Evolutionary conservation across 2,888 invertebrate genomes (phyloP), one percentile per base, ranked within the genome.

Genomic region (Gibbula magus): DNA sequence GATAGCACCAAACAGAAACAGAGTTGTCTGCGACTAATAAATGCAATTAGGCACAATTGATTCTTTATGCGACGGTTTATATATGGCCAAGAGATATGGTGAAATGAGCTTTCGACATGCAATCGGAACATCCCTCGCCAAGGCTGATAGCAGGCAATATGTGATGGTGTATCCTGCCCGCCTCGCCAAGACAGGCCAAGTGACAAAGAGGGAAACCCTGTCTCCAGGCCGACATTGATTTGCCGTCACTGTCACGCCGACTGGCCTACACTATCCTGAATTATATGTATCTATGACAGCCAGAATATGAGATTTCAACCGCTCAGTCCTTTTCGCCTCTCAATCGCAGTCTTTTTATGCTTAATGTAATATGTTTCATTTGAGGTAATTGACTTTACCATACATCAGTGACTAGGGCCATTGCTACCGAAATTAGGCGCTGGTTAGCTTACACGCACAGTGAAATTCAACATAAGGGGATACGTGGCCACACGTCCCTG

Each of bases 1-100:
- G 32, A 8, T 54, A 75, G 35, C 75, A 35, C 75, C 29, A 32
- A 16, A 25, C 75, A 54, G 29, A 54, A 39, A 20, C 78, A 52
- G 52, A 54, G 56, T 74, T 74, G 74, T 54, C 74, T 20, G 53
- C 56, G 39, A 54, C 61, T 75, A 45, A 79, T 75, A 73, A 78
- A 79, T 74, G 75, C 74, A 79, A 79, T 79, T 79, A 79, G 61
- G 18, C 35, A 54, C 39, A 73, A 79, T 75, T 79, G 79, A 75
- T 79, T 75, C 75, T 74, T 74, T 74, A 61, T 39, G 45, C 61
- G 53, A 20, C 52, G 75, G 39, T 61, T 75, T 75, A 54, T 54
- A 53, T 53, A 54, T n/a, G 35, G 29, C 53, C 25, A 25, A 20
- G n/a, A 25, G 52, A 54, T 18, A 25, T 22, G 25, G 25, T 25